Evolutionary conservation across 1,140 invertebrate species (phyloP), one percentile per base, ranked within the genome.

Genomic region (Trachelipus rathkii): DNA sequence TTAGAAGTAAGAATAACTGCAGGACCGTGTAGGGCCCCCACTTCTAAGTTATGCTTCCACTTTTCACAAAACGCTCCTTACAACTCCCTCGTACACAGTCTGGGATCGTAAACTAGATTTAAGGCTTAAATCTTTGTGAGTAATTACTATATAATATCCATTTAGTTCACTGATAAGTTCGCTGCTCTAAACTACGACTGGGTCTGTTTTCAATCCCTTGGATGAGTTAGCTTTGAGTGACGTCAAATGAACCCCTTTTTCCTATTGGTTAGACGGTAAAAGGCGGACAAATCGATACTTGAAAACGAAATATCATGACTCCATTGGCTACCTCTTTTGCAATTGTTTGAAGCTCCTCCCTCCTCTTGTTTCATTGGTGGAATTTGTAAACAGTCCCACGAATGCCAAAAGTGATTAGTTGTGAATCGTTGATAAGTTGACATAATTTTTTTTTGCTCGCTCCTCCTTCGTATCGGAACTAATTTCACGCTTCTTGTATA

Each of bases 131-230:
- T 81, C 80, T 81, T 73, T 46, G 77, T 81, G 80, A 81, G 80
- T 81, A 81, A 81, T 81, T 81, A 81, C 80, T 81, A 79, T 81
- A 78, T 81, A 81, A 81, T 79, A 81, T 79, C 80, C 80, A 81
- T 81, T 81, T 79, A 79, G 80, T 77, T 78, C 75, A 78, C 80
- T 81, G 80, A 81, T 81, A 81, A 79, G 80, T 81, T 81, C 60
- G 80, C 80, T 77, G 75, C 77, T 75, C 80, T 81, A 77, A 81
- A 78, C 80, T 81, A 81, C 80, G 80, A 77, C 80, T 79, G 72
- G 24, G 69, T 81, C 80, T 81, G 80, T 71, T 71, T 72, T 72
- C 75, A 69, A 74, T 74, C 75, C 78, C 66, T 19, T 50, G 78
- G 78, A 79, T 77, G 71, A 76, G 74, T 67, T 77, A 74, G 78